Conservation (phyloP, 1,140 invertebrate genomes). For the Drosophila triauraria region DNA sequence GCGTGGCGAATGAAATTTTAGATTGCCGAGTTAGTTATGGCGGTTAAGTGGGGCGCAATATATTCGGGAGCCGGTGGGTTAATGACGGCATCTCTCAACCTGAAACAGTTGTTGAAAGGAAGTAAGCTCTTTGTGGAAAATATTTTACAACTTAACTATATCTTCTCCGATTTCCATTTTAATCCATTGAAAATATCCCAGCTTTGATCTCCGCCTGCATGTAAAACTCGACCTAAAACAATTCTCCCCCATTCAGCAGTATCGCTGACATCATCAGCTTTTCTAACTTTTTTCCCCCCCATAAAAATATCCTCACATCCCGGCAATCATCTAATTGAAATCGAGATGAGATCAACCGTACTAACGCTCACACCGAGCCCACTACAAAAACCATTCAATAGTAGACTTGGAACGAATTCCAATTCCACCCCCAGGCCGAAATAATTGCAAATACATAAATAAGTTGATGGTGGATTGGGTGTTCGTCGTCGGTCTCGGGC, state of each 20-base stretch:
- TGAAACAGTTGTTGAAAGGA: not conserved
- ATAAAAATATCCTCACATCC: constrained; percentile 48
- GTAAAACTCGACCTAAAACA: constrained; percentile 3
- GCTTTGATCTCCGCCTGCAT: constrained; percentile 2
- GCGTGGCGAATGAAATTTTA: constrained; percentile 47
- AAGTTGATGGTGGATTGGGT: constrained; percentile 59
- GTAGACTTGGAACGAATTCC: constrained; percentile 37
- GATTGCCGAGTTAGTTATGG: constrained; percentile 47
- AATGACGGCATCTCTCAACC: not conserved
- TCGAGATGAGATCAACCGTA: constrained; percentile 52
- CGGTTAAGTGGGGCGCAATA: constrained; percentile 24
- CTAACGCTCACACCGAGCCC: constrained; percentile 14
- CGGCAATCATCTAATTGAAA: constrained; percentile 77
- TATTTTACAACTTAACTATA: too few species aligned
- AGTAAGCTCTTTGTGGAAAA: not conserved
- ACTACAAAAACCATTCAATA: constrained; percentile 32
- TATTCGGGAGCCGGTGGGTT: not conserved
- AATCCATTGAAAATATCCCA: not conserved
- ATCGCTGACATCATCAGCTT: constrained; percentile 49
- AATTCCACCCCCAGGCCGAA: constrained; percentile 28
- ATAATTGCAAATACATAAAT: constrained; percentile 72
- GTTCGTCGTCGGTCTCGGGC: constrained; percentile 22
- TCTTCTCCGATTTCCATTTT: not conserved
- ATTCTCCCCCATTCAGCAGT: constrained; percentile 11
- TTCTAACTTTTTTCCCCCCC: constrained; percentile 5